Conservation (phyloP, 2,113 vertebrate species). For the Orycteropus afer region DNA sequence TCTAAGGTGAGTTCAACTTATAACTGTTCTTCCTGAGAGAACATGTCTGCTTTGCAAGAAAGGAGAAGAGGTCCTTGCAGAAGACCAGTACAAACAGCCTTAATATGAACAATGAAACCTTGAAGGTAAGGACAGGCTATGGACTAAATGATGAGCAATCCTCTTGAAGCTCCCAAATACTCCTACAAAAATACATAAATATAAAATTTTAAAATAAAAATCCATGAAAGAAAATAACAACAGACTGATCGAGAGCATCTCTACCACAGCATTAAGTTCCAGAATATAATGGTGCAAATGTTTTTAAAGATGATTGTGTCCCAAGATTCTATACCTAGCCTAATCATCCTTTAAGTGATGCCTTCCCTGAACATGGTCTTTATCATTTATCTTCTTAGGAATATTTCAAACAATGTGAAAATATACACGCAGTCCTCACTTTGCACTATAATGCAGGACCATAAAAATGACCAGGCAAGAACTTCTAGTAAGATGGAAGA, state of each 20-base stretch:
- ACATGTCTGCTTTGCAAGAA: not conserved
- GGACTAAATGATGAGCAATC: not conserved
- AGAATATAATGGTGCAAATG: not conserved
- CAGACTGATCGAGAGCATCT: not conserved
- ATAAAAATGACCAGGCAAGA: not conserved
- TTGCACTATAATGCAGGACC: not conserved
- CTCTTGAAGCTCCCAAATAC: conserved; percentile 19
- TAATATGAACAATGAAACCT: conserved; percentile 21
- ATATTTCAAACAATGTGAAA: not conserved
- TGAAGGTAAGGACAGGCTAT: not conserved
- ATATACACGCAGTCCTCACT: not conserved
- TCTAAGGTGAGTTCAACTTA: not conserved
- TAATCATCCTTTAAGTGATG: not conserved
- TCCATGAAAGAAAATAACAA: conserved; percentile 9
- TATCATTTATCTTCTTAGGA: not conserved
- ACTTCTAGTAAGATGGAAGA: too few species aligned
- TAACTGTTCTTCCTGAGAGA: not conserved
- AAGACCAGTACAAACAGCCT: not conserved
- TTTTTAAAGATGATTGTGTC: not conserved
- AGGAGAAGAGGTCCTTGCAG: not conserved
- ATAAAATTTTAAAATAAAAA: conserved; percentile 50
- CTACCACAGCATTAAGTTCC: not conserved
- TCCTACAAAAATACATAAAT: conserved; percentile 19
- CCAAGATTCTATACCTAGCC: not conserved
- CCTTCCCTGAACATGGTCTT: not conserved